These are phyloP conservation scores for Gobius niger DNA, from an alignment of 2,113 vertebrate genomes.

Conservation along the genomic window DNA sequence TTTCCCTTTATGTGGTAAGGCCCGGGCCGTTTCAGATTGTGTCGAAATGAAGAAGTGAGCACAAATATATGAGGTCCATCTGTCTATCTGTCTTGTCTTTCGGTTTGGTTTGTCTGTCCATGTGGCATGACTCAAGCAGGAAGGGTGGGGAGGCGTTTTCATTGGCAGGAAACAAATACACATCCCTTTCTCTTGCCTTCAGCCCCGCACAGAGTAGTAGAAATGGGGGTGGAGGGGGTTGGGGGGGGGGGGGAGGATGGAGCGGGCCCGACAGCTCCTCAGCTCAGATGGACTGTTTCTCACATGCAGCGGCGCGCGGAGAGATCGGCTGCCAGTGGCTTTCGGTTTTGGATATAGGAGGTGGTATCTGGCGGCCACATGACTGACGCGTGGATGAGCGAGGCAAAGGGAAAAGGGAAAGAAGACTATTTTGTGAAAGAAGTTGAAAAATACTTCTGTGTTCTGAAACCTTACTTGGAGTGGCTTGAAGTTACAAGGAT, in stretches of 20 bases:
- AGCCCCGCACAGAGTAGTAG: constrained; percentile 27
- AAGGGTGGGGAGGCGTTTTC: constrained; percentile 70
- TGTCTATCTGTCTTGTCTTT: constrained; percentile 11
- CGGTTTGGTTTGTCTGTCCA: constrained; percentile 43
- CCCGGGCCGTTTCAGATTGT: neutral
- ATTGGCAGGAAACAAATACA: constrained; percentile 73
- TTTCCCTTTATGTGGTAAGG: neutral
- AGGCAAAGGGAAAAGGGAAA: constrained; percentile 11
- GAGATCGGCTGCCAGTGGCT: constrained; percentile 40
- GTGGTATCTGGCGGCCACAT: constrained; percentile 22
- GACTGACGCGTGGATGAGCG: constrained; percentile 29
- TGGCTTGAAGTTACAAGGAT: too few species aligned
- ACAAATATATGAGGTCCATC: constrained; percentile 19
- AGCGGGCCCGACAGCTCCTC: constrained; percentile 60
- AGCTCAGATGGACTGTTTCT: constrained; percentile 50
- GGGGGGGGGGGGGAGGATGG: constrained; percentile 36
- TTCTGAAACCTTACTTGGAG: too few species aligned
- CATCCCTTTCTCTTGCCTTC: constrained; percentile 64
- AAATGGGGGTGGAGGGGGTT: constrained; percentile 47
- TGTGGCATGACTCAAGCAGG: constrained; percentile 72
- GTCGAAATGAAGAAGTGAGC: constrained; percentile 16
- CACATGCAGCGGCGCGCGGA: constrained; percentile 15
- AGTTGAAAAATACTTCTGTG: too few species aligned
- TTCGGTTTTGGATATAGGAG: constrained; percentile 41
- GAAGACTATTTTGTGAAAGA: too few species aligned